These are phyloP conservation scores for Metacarcinus magister DNA, from an alignment of 2,888 invertebrate genomes.

Conservation along the genomic window DNA sequence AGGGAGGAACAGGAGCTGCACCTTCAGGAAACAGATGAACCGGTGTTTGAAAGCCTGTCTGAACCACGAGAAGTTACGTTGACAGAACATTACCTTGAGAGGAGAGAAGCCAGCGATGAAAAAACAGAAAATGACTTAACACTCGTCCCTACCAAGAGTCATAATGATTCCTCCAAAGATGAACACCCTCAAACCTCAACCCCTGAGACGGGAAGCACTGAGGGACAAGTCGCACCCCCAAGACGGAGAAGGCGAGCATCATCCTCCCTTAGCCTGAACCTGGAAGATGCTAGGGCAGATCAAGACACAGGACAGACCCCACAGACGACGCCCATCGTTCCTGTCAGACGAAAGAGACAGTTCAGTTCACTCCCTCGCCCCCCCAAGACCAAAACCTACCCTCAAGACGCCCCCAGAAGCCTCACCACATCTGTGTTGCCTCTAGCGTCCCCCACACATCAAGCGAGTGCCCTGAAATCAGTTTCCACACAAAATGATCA, in stretches of 20 bases:
- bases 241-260: not conserved
- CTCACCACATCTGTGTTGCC: not conserved
- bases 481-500: not conserved
- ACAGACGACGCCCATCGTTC: conserved; percentile 30
- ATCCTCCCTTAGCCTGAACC: not conserved
- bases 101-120: not conserved
- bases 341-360: conserved; percentile 61
- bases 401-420: not conserved
- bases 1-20: not conserved
- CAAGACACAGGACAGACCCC: not conserved
- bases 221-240: not conserved
- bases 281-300: not conserved
- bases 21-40: not conserved
- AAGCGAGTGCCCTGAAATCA: not conserved
- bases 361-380: conserved; percentile 54
- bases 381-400: not conserved
- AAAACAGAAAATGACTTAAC: not conserved
- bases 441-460: not conserved
- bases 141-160: not conserved
- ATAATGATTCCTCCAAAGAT: not conserved
- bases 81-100: not conserved
- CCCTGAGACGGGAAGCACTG: not conserved
- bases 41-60: not conserved
- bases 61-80: not conserved
- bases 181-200: not conserved